A percentile compares a stretch with the other conserved stretches of the same genome.
Evolutionary conservation across 2,888 invertebrate genomes (phyloP).

Genomic region (Dolichomitus sp.): DNA sequence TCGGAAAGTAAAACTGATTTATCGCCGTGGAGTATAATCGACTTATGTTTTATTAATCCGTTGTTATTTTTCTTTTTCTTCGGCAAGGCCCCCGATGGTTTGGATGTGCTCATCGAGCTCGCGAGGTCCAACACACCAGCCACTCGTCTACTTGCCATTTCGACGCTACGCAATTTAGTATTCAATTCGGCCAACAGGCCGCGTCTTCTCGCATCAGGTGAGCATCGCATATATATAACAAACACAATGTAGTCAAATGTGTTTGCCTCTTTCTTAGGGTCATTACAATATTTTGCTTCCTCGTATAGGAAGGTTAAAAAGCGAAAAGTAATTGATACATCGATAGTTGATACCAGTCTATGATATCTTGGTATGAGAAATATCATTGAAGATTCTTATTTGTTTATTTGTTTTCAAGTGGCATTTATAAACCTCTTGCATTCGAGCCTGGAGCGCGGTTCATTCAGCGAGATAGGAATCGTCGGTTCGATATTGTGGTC

Average conservation of each 20-base stretch:
- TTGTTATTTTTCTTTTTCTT: not conserved
- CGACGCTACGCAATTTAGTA: constrained; percentile 87
- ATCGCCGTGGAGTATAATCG: not conserved
- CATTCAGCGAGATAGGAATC: constrained; percentile 85
- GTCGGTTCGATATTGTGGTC: constrained; percentile 89
- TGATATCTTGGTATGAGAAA: too few species aligned
- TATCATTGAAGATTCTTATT: not conserved
- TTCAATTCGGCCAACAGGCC: constrained; percentile 88
- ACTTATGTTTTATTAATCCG: constrained; percentile 9
- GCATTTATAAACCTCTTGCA: constrained; percentile 87
- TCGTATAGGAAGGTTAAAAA: too few species aligned
- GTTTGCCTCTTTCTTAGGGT: too few species aligned
- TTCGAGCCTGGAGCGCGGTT: constrained; percentile 85
- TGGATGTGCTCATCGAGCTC: constrained; percentile 82
- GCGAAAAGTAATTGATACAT: too few species aligned
- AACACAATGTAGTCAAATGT: too few species aligned
- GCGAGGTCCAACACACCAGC: constrained; percentile 79
- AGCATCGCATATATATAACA: constrained; percentile 37
- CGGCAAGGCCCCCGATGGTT: constrained; percentile 79
- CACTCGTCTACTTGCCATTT: constrained; percentile 85
- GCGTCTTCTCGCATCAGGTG: constrained; percentile 87
- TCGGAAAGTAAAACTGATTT: not conserved
- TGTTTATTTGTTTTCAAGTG: constrained; percentile 80
- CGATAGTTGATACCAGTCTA: too few species aligned
- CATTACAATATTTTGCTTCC: too few species aligned